Evolutionary conservation across 2,888 invertebrate species (phyloP).

Genomic region (Lysandra bellargus): DNA sequence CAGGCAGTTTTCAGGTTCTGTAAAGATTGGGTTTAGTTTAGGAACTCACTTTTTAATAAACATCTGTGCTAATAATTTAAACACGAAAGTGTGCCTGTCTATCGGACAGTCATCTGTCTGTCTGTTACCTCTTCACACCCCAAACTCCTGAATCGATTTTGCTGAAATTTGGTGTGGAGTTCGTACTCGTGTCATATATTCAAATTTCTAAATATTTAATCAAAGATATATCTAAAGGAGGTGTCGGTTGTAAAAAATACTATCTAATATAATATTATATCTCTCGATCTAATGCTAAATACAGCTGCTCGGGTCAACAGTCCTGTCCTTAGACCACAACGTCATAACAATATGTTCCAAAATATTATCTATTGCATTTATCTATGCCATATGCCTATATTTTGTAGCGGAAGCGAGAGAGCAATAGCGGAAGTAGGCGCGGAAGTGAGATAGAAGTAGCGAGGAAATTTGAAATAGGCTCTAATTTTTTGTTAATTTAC

Average conservation of each 20-base stretch:
- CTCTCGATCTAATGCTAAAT: slow-evolving; percentile 2
- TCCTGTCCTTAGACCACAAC: slow-evolving; percentile 36
- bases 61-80: too few species aligned
- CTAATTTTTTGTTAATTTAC: slow-evolving; percentile 11
- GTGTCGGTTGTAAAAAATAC: neutral
- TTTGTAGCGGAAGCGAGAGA: neutral
- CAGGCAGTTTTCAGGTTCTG: too few species aligned
- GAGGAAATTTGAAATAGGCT: neutral
- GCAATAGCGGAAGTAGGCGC: neutral
- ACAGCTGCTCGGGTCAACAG: slow-evolving; percentile 23
- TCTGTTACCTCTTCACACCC: too few species aligned
- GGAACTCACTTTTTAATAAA: too few species aligned
- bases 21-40: too few species aligned
- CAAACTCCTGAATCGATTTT: too few species aligned
- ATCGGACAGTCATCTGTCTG: too few species aligned
- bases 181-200: too few species aligned
- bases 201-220: too few species aligned
- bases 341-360: slow-evolving; percentile 44
- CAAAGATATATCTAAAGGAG: neutral
- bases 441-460: neutral
- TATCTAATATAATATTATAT: neutral
- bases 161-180: too few species aligned
- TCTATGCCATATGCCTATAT: slow-evolving; percentile 44
- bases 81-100: too few species aligned
- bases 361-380: slow-evolving; percentile 42